phyloP scores from a whole-genome alignment of 1,140 invertebrate species.

The Heliothis subflexa region DNA sequence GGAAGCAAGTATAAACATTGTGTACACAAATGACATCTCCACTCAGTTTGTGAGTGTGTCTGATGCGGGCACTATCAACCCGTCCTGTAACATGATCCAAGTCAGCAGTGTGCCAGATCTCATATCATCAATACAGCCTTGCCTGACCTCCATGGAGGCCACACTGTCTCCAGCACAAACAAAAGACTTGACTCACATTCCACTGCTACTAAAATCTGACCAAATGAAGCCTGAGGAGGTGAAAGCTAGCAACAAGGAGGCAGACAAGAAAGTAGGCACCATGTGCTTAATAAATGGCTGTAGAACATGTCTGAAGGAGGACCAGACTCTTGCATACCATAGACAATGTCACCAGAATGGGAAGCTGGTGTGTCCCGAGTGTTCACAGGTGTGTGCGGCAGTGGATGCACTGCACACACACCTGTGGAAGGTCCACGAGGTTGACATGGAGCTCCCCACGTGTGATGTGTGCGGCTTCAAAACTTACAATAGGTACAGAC shows the following conservation, averaged over 20 bases:
- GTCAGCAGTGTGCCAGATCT: constrained; percentile 78
- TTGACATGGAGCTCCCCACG: constrained; percentile 92
- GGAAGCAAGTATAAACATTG: constrained; percentile 83
- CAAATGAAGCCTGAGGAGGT: constrained; percentile 48
- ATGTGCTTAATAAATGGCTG: constrained; percentile 74
- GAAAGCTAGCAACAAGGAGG: constrained; percentile 47
- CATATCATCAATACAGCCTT: constrained; percentile 76
- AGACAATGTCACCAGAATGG: constrained; percentile 88
- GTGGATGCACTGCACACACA: constrained; percentile 90
- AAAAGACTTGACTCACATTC: constrained; percentile 54
- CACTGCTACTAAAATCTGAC: constrained; percentile 50
- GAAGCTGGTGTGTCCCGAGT: constrained; percentile 90
- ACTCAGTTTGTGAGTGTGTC: constrained; percentile 74
- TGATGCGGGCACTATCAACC: constrained; percentile 59
- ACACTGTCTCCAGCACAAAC: constrained; percentile 58
- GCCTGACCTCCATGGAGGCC: constrained; percentile 52
- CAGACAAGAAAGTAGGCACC: constrained; percentile 55
- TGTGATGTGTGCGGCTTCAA: constrained; percentile 90
- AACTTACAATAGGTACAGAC: constrained; percentile 88
- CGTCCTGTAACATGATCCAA: constrained; percentile 72
- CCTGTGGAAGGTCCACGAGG: constrained; percentile 91
- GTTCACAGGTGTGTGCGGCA: constrained; percentile 83
- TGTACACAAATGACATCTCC: constrained; percentile 76
- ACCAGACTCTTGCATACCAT: constrained; percentile 85
- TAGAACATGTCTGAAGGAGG: constrained; percentile 69